phyloP scores from a whole-genome alignment of 2,888 invertebrate species.

The Sarcophaga caerulescens region DNA sequence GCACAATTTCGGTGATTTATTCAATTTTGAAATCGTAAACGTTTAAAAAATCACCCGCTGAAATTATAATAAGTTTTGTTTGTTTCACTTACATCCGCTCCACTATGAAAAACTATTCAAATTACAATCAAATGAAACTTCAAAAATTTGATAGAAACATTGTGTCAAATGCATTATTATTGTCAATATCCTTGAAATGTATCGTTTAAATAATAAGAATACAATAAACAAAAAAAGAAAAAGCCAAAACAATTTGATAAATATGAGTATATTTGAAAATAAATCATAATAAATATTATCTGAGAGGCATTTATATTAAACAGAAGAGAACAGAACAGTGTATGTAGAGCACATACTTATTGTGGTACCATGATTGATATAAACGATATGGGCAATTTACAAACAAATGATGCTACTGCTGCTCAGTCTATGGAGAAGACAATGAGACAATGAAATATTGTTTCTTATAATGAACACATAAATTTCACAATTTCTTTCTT shows the following conservation, averaged over 20 bases:
- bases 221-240: not conserved
- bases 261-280: not conserved
- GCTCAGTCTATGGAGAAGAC: not conserved
- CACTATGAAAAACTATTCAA: not conserved
- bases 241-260: not conserved
- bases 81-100: no score
- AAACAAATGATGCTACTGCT: not conserved
- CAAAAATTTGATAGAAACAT: not conserved
- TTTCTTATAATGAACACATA: slow-evolving; percentile 49
- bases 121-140: not conserved
- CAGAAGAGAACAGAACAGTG: not conserved
- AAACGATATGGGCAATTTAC: slow-evolving; percentile 37
- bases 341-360: not conserved
- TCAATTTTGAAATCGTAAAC: no score
- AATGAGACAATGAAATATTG: slow-evolving; percentile 34
- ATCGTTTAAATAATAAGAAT: no score
- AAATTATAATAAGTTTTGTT: no score
- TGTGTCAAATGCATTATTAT: not conserved
- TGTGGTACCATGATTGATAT: slow-evolving; percentile 27
- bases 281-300: not conserved
- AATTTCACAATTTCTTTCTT: slow-evolving; percentile 25
- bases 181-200: not conserved
- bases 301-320: not conserved
- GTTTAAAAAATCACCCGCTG: no score
- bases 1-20: no score